Percentiles rank a stretch among this genome's conserved stretches.
These are phyloP conservation scores for Varanus salvator DNA, from an alignment of 2,113 vertebrate species.

Conservation along the genomic window DNA sequence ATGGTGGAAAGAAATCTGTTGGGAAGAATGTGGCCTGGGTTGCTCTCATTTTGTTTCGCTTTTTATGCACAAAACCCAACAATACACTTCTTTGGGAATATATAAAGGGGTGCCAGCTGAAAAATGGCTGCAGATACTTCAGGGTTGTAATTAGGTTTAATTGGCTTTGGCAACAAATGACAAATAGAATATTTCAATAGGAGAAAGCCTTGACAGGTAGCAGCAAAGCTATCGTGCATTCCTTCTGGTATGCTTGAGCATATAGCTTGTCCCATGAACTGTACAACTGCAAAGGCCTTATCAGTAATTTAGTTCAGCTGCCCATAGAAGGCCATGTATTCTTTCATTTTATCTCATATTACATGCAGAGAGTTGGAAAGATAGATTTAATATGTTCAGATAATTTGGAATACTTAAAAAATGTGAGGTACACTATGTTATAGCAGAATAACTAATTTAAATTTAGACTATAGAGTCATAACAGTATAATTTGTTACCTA, in stretches of 20 bases:
- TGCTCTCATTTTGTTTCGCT: not conserved
- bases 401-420: not conserved
- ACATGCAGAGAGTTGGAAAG: not conserved
- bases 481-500: not conserved
- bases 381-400: not conserved
- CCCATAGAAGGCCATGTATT: not conserved
- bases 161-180: not conserved
- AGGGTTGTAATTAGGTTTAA: not conserved
- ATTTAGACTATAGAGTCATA: not conserved
- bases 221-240: not conserved
- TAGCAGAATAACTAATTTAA: not conserved
- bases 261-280: not conserved
- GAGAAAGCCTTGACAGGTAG: not conserved
- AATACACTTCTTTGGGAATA: accelerated
- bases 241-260: not conserved
- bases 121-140: constrained; percentile 15
- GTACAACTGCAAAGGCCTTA: not conserved
- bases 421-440: not conserved
- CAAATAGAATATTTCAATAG: not conserved
- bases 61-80: constrained; percentile 22
- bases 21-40: constrained; percentile 27
- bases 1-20: constrained; percentile 17
- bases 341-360: not conserved
- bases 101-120: not conserved
- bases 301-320: not conserved